phyloP scores from a whole-genome alignment of 2,888 invertebrate genomes.

The Athrips mouffetella region DNA sequence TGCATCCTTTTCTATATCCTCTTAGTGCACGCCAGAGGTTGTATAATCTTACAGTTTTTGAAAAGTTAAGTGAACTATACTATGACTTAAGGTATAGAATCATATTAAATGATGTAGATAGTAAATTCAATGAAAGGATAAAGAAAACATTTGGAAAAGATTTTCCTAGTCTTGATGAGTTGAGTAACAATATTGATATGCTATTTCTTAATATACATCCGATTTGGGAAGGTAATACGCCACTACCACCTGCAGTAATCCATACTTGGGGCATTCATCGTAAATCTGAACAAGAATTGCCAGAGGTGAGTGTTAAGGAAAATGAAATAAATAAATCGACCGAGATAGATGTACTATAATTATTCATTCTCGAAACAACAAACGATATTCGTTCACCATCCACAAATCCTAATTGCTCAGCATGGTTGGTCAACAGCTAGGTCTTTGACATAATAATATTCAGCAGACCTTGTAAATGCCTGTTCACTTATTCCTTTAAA shows the following conservation, averaged over 20 bases:
- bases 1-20: conserved; percentile 41
- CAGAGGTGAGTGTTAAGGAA: too few relatives aligned
- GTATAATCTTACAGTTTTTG: conserved; percentile 35
- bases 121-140: conserved; percentile 22
- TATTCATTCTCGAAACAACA: too few relatives aligned
- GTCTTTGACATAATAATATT: too few relatives aligned
- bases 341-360: too few relatives aligned
- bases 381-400: too few relatives aligned
- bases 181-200: conserved; percentile 34
- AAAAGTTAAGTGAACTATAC: conserved; percentile 34
- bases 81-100: conserved; percentile 18
- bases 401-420: too few relatives aligned
- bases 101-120: not conserved
- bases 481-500: too few relatives aligned
- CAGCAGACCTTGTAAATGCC: too few relatives aligned
- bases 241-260: conserved; percentile 53
- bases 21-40: conserved; percentile 24
- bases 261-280: conserved; percentile 60
- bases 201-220: conserved; percentile 58
- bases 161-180: conserved; percentile 28
- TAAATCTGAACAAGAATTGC: conserved; percentile 47
- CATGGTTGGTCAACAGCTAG: too few relatives aligned
- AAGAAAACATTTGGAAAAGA: conserved; percentile 32
- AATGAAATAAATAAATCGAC: too few relatives aligned
- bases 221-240: conserved; percentile 45